Conservation (phyloP, 2,888 invertebrate species). For the Athetis lepigone region DNA sequence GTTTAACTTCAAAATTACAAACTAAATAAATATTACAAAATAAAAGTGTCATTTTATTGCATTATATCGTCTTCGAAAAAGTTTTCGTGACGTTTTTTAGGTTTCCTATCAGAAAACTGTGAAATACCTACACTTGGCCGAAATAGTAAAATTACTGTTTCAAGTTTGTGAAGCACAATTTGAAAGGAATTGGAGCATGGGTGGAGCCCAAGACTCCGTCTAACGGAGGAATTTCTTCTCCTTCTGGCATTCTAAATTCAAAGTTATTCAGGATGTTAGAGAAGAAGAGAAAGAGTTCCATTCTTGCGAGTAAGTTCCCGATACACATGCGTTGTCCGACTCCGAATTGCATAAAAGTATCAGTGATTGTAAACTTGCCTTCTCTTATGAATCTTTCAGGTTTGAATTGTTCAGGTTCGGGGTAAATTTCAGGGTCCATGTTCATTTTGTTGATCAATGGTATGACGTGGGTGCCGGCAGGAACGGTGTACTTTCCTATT, state of each 20-base stretch:
- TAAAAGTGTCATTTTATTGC: no score
- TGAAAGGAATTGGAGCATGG: slow-evolving; percentile 91
- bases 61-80: no score
- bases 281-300: slow-evolving; percentile 96
- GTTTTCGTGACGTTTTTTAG: background rate
- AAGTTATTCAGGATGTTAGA: slow-evolving; percentile 94
- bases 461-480: slow-evolving; percentile 94
- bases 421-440: slow-evolving; percentile 95
- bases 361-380: slow-evolving; percentile 93
- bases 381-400: slow-evolving; percentile 94
- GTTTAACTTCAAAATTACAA: slow-evolving; percentile 15
- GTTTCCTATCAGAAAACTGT: background rate
- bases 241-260: slow-evolving; percentile 92
- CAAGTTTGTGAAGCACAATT: slow-evolving; percentile 57
- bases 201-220: slow-evolving; percentile 94
- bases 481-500: slow-evolving; percentile 93
- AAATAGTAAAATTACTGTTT: slow-evolving; percentile 8
- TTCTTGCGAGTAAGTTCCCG: slow-evolving; percentile 94
- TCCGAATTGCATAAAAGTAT: slow-evolving; percentile 96
- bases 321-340: slow-evolving; percentile 96
- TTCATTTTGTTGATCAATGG: slow-evolving; percentile 95
- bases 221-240: slow-evolving; percentile 92
- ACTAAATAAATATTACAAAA: slow-evolving; percentile 11
- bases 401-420: slow-evolving; percentile 94
- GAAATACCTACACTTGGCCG: background rate